Conservation (phyloP, 1,140 invertebrate species). For the Thalassaphorura encarpata region DNA sequence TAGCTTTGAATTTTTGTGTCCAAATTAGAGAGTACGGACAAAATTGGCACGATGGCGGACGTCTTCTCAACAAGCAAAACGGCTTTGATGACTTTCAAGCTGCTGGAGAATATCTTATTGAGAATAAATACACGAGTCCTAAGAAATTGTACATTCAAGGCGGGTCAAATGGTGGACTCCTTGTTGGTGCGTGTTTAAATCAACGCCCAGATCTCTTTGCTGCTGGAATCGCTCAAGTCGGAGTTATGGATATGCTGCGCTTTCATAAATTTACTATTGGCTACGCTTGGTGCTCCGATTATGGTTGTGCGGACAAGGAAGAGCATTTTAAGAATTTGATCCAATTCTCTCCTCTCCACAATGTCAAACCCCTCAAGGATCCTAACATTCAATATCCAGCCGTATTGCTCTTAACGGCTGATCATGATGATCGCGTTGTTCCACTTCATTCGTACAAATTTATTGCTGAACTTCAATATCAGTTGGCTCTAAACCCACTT, state of each 20-base stretch:
- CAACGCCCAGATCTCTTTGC: conserved; percentile 92
- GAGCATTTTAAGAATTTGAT: conserved; percentile 73
- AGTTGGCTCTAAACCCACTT: conserved; percentile 49
- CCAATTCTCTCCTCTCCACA: conserved; percentile 92
- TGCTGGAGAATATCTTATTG: conserved; percentile 82
- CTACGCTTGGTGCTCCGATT: conserved; percentile 87
- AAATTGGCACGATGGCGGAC: conserved; percentile 89
- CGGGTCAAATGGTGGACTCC: conserved; percentile 89
- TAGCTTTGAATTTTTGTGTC: too few species aligned
- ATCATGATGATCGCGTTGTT: conserved; percentile 81
- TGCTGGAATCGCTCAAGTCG: conserved; percentile 80
- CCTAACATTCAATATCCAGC: conserved; percentile 70
- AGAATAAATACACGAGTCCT: conserved; percentile 65
- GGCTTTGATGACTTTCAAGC: conserved; percentile 93
- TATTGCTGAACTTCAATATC: conserved; percentile 79
- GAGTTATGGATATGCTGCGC: conserved; percentile 92
- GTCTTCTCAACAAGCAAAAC: conserved; percentile 91
- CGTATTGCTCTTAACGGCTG: conserved; percentile 73
- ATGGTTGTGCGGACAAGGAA: conserved; percentile 82
- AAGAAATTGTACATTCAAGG: conserved; percentile 77
- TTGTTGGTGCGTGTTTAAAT: conserved; percentile 86
- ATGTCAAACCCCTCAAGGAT: conserved; percentile 56
- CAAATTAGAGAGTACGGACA: conserved; percentile 91
- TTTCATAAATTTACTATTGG: conserved; percentile 99
- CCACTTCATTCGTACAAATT: conserved; percentile 92